Conservation (phyloP, 2,797 vertebrate genomes). For the Benthosema pterotum region DNA sequence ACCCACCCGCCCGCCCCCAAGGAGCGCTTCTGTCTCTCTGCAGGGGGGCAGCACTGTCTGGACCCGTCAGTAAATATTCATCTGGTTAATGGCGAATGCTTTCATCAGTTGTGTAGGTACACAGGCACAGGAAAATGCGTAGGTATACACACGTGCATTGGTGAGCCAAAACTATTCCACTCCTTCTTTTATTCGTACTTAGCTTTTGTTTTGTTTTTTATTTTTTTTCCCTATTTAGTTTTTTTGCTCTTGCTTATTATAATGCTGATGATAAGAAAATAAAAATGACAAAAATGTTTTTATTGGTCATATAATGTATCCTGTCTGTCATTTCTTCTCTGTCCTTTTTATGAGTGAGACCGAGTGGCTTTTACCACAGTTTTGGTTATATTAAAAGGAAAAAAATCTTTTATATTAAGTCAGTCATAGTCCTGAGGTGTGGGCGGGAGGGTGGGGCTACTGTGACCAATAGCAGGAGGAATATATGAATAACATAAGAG, state of each 20-base stretch:
- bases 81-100: constrained; percentile 96
- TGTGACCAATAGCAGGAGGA: constrained; percentile 50
- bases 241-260: constrained; percentile 85
- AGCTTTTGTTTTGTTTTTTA: constrained; percentile 85
- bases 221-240: constrained; percentile 58
- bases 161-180: constrained; percentile 98
- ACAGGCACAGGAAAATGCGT: constrained; percentile 90
- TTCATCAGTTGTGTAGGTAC: constrained; percentile 97
- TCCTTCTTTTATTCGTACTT: constrained; percentile 90
- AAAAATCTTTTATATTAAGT: constrained; percentile 22
- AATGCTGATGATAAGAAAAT: constrained; percentile 68
- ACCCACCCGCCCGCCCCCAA: constrained; percentile 75
- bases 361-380: constrained; percentile 50
- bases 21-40: constrained; percentile 90
- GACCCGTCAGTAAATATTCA: constrained; percentile 99
- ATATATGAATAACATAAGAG: background rate
- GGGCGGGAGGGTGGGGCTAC: constrained; percentile 45
- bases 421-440: constrained; percentile 42
- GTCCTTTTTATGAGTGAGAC: constrained; percentile 63
- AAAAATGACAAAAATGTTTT: constrained; percentile 53
- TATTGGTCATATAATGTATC: constrained; percentile 70
- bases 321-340: constrained; percentile 75
- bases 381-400: constrained; percentile 12
- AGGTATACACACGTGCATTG: constrained; percentile 96
- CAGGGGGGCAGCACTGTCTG: constrained; percentile 91